A percentile compares a stretch with the other conserved stretches of the same genome.
phyloP scores from a whole-genome alignment of 1,140 invertebrate genomes.

The Stegodyphus dumicola region DNA sequence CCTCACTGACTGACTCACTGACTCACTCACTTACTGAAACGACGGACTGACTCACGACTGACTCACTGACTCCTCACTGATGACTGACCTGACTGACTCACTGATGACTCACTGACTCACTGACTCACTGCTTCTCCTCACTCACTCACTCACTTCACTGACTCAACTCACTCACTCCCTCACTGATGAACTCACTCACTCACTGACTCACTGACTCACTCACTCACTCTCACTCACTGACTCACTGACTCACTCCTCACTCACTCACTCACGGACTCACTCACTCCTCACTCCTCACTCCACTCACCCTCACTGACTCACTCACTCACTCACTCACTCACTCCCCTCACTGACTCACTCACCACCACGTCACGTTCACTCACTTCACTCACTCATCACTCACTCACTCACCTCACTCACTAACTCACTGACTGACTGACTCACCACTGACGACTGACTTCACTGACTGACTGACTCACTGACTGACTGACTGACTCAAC shows the following conservation, averaged over 20 bases:
- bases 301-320: not conserved
- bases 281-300: not conserved
- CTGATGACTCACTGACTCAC: too few species aligned
- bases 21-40: conserved; percentile 34
- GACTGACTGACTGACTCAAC: too few species aligned
- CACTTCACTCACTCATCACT: conserved; percentile 40
- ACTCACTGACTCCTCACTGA: conserved; percentile 15
- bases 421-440: too few species aligned
- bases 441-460: too few species aligned
- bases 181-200: conserved; percentile 11
- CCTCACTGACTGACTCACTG: conserved; percentile 11
- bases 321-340: conserved; percentile 37
- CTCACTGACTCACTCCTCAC: not conserved
- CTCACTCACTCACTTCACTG: too few species aligned
- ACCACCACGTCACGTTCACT: conserved; percentile 18
- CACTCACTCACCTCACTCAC: conserved; percentile 6
- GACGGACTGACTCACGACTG: too few species aligned
- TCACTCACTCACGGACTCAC: not conserved
- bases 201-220: not conserved
- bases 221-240: not conserved
- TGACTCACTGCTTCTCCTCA: too few species aligned
- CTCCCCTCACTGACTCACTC: conserved; percentile 35
- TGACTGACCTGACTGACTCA: too few species aligned
- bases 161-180: conserved; percentile 10
- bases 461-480: too few species aligned